These are phyloP conservation scores for Chrysolina americana DNA, from an alignment of 2,888 invertebrate species.

Conservation along the genomic window DNA sequence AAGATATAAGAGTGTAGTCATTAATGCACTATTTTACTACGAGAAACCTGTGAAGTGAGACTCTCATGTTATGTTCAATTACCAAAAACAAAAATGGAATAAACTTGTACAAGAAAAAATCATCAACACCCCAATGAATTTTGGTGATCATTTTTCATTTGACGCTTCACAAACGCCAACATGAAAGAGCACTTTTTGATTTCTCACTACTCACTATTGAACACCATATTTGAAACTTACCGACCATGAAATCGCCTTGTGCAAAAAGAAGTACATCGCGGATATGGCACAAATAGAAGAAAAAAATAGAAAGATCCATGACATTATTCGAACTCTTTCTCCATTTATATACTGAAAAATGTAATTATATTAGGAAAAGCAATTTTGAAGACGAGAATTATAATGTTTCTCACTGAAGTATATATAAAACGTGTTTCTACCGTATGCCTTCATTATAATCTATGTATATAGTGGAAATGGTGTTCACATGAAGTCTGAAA, in stretches of 20 bases:
- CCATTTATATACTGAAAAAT: conserved; percentile 73
- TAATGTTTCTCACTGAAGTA: too few species aligned
- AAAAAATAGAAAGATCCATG: conserved; percentile 76
- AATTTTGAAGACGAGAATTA: background rate
- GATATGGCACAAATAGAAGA: conserved; percentile 78
- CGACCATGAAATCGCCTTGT: conserved; percentile 80
- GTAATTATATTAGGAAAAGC: conserved; percentile 32
- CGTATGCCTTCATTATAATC: too few species aligned
- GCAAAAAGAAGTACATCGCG: conserved; percentile 81
- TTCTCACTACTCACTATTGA: conserved; percentile 2
- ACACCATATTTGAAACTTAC: conserved; percentile 64
- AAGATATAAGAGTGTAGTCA: background rate
- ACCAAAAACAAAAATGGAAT: background rate
- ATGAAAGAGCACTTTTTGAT: background rate
- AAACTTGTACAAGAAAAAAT: too few species aligned
- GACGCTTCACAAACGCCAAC: background rate
- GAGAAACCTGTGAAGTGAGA: too few species aligned
- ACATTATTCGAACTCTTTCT: conserved; percentile 76
- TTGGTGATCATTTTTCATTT: too few species aligned
- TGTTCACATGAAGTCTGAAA: too few species aligned
- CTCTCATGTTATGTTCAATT: too few species aligned
- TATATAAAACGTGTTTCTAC: too few species aligned
- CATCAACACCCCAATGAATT: too few species aligned
- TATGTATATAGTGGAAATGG: too few species aligned
- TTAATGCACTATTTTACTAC: too few species aligned